Evolutionary conservation across 2,113 vertebrate species (phyloP).

Genomic region (Gobiocypris rarus): DNA sequence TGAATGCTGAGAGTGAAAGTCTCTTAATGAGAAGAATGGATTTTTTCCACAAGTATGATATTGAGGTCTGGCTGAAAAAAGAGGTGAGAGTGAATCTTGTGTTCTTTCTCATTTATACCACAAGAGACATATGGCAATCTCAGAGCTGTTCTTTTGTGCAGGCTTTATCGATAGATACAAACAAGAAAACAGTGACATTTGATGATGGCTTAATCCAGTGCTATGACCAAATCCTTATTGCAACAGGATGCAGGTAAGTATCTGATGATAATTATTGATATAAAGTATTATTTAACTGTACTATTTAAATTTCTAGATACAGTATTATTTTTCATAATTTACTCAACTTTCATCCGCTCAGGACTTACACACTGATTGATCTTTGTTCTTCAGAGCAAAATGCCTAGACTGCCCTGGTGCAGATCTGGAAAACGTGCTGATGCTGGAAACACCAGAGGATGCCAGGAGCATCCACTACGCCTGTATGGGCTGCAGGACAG

Average conservation of each 20-base stretch:
- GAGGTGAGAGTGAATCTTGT: conserved; percentile 71
- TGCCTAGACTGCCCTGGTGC: conserved; percentile 75
- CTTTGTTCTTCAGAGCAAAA: conserved; percentile 70
- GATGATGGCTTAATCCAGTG: conserved; percentile 74
- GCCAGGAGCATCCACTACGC: conserved; percentile 75
- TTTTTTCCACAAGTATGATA: conserved; percentile 72
- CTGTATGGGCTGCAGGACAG: conserved; percentile 70
- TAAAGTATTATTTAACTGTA: not conserved
- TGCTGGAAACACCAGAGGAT: conserved; percentile 80
- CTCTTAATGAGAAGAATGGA: conserved; percentile 77
- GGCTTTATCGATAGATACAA: conserved; percentile 77
- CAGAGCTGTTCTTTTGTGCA: conserved; percentile 59
- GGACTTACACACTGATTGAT: not conserved
- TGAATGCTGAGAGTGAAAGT: conserved; percentile 75
- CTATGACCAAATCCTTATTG: conserved; percentile 81
- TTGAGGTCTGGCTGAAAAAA: conserved; percentile 82
- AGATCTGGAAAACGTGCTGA: conserved; percentile 74
- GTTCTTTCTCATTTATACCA: not conserved
- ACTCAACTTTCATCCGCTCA: not conserved
- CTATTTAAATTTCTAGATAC: not conserved
- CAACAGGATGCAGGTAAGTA: conserved; percentile 82
- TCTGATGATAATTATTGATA: not conserved
- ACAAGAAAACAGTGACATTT: conserved; percentile 75
- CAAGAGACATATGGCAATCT: not conserved
- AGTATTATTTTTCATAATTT: not conserved